Evolutionary conservation across 2,113 vertebrate genomes (phyloP).

Genomic region (Clarias gariepinus): DNA sequence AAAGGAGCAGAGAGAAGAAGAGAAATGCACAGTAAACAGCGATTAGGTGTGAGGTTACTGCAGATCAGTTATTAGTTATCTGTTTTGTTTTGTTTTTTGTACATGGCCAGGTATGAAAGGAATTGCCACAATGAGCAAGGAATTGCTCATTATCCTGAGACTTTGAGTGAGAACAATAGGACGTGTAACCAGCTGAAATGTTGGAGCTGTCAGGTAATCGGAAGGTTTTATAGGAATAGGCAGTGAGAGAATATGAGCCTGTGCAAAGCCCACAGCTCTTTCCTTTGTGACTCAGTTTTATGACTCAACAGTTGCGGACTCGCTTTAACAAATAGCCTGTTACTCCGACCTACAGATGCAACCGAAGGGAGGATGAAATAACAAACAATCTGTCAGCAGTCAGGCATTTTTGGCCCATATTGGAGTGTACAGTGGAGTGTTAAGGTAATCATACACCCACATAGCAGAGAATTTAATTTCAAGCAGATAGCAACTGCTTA

Average conservation of each 20-base stretch:
- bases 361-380: conserved; percentile 39
- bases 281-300: conserved; percentile 45
- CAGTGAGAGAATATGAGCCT: conserved; percentile 36
- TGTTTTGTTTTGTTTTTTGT: background rate
- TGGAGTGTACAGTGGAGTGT: conserved; percentile 23
- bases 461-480: conserved; percentile 33
- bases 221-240: conserved; percentile 46
- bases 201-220: conserved; percentile 40
- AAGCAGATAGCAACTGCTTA: conserved; percentile 23
- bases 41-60: conserved; percentile 46
- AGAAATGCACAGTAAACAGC: conserved; percentile 38
- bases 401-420: conserved; percentile 28
- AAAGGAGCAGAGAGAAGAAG: background rate
- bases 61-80: conserved; percentile 18
- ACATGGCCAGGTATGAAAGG: conserved; percentile 34
- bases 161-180: conserved; percentile 38
- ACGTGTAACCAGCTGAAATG: conserved; percentile 39
- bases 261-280: conserved; percentile 7
- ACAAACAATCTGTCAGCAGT: conserved; percentile 44
- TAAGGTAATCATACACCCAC: conserved; percentile 41
- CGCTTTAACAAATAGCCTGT: conserved; percentile 40
- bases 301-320: conserved; percentile 36
- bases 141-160: conserved; percentile 16
- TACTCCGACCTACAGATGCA: conserved; percentile 35
- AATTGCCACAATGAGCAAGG: conserved; percentile 24